Percentiles rank a stretch among this genome's conserved stretches.
These are phyloP conservation scores for Heliothis peltigera DNA, from an alignment of 2,888 invertebrate genomes.

Conservation along the genomic window DNA sequence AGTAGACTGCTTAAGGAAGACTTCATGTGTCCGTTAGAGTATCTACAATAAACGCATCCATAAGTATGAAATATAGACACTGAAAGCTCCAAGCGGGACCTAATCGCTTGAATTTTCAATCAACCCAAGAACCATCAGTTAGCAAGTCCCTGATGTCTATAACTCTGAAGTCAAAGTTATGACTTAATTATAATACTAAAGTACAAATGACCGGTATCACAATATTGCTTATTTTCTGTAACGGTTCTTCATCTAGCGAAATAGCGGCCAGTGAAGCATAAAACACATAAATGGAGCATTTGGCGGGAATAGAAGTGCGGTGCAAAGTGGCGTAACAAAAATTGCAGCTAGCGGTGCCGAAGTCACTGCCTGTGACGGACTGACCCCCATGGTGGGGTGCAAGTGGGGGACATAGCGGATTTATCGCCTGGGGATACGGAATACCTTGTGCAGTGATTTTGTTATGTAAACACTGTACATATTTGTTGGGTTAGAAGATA, in stretches of 20 bases:
- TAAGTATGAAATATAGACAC: too few species aligned
- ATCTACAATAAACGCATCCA: too few species aligned
- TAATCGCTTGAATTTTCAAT: not conserved
- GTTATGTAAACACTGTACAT: not conserved
- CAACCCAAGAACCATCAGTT: not conserved
- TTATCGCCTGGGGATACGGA: not conserved
- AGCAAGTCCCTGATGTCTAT: slow-evolving; percentile 6
- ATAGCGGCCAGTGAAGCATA: slow-evolving; percentile 55
- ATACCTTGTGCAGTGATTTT: not conserved
- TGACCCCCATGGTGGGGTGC: slow-evolving; percentile 58
- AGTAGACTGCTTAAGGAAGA: too few species aligned
- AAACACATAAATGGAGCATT: slow-evolving; percentile 62
- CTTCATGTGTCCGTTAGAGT: too few species aligned
- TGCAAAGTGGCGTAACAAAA: slow-evolving; percentile 67
- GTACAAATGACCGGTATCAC: slow-evolving; percentile 19
- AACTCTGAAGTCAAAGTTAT: slow-evolving; percentile 21
- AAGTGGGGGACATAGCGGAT: slow-evolving; percentile 23
- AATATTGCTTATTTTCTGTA: slow-evolving; percentile 37
- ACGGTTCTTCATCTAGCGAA: slow-evolving; percentile 38
- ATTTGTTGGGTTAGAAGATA: not conserved
- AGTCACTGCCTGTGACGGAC: slow-evolving; percentile 76
- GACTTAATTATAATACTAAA: slow-evolving; percentile 35
- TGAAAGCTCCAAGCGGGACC: too few species aligned
- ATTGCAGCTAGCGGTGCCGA: slow-evolving; percentile 72
- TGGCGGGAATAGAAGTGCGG: slow-evolving; percentile 61